A percentile compares a stretch with the other conserved stretches of the same genome.
These are phyloP conservation scores for Lasius fuliginosus DNA, from an alignment of 2,888 invertebrate species.

Conservation along the genomic window DNA sequence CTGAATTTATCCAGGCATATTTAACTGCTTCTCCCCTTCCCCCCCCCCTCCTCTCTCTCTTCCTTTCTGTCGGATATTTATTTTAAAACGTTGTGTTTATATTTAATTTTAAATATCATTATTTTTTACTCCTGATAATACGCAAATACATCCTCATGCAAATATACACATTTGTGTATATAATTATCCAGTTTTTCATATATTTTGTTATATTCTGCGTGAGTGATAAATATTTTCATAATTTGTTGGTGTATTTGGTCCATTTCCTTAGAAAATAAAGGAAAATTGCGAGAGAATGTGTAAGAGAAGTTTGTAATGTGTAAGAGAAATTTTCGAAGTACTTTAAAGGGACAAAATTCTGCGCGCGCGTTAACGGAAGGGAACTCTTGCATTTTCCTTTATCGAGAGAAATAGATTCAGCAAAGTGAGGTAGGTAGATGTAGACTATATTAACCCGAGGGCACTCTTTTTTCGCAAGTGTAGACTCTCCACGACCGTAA, in stretches of 20 bases:
- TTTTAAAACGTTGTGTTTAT: neutral
- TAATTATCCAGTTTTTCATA: neutral
- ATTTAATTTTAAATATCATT: neutral
- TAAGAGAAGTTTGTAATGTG: neutral
- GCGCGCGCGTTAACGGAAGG: neutral
- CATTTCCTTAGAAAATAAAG: neutral
- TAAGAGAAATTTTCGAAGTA: neutral
- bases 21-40: neutral
- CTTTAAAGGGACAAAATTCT: slow-evolving; percentile 1
- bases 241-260: neutral
- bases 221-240: neutral
- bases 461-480: neutral
- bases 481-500: neutral
- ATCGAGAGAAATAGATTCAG: neutral
- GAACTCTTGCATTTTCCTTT: neutral
- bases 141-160: neutral
- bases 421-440: neutral
- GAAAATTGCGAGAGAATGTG: neutral
- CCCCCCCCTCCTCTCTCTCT: neutral
- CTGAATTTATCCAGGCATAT: neutral
- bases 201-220: slow-evolving; percentile 6
- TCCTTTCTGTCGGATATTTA: neutral
- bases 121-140: neutral
- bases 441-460: neutral
- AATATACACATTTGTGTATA: neutral